Percentiles rank a stretch among this genome's conserved stretches.
phyloP scores from a whole-genome alignment of 1,140 invertebrate species.

The Chrysoperla carnea region DNA sequence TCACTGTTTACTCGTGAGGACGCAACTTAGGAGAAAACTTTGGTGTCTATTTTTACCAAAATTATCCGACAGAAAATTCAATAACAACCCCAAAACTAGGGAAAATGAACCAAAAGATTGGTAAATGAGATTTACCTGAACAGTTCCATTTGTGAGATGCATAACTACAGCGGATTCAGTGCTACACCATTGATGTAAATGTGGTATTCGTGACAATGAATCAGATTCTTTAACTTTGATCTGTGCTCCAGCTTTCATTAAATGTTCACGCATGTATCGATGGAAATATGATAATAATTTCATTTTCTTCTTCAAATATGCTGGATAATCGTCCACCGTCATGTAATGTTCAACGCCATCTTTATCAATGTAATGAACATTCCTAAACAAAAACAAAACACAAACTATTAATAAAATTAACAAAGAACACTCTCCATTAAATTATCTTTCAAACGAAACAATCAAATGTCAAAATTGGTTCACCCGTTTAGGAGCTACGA shows the following conservation, averaged over 20 bases:
- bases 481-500: too few relatives aligned
- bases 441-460: too few relatives aligned
- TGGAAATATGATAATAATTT: slow-evolving; percentile 91
- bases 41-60: too few relatives aligned
- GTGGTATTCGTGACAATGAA: slow-evolving; percentile 77
- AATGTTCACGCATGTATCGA: slow-evolving; percentile 95
- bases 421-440: too few relatives aligned
- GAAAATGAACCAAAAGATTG: too few relatives aligned
- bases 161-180: slow-evolving; percentile 90
- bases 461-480: too few relatives aligned
- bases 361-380: slow-evolving; percentile 94
- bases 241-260: slow-evolving; percentile 83
- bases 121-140: slow-evolving; percentile 73
- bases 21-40: too few relatives aligned
- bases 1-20: too few relatives aligned
- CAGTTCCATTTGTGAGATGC: slow-evolving; percentile 91
- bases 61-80: too few relatives aligned
- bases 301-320: slow-evolving; percentile 86
- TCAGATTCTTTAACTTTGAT: slow-evolving; percentile 67
- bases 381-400: slow-evolving; percentile 42
- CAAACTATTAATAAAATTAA: too few relatives aligned
- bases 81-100: too few relatives aligned
- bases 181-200: slow-evolving; percentile 90
- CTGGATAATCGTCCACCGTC: slow-evolving; percentile 63
- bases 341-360: slow-evolving; percentile 79